A percentile compares a stretch with the other conserved stretches of the same genome.
phyloP scores from a whole-genome alignment of 2,797 vertebrate species.

The Gephyroberyx darwinii region DNA sequence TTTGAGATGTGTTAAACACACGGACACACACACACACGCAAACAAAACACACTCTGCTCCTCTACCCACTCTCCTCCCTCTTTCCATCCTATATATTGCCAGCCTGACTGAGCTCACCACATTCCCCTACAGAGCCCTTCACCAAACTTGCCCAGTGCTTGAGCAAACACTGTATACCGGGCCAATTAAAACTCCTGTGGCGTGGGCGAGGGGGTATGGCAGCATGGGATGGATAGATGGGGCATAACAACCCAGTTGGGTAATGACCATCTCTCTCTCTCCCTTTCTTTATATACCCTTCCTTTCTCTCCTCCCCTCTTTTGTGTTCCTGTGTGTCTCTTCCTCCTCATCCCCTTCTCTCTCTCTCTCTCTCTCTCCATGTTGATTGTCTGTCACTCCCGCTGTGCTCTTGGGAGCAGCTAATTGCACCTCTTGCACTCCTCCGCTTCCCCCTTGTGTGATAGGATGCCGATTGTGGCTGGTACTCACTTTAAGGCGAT shows the following conservation, averaged over 20 bases:
- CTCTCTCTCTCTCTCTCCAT: conserved; percentile 20
- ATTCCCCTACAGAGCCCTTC: conserved; percentile 74
- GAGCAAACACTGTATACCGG: conserved; percentile 75
- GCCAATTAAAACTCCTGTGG: conserved; percentile 80
- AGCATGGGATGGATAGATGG: conserved; percentile 78
- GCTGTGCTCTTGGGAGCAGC: conserved; percentile 73
- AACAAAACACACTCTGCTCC: conserved; percentile 26
- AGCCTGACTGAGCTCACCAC: conserved; percentile 68
- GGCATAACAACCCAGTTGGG: conserved; percentile 76
- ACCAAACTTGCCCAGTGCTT: conserved; percentile 74
- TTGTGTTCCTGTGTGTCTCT: conserved; percentile 17
- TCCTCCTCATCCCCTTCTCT: conserved; percentile 21
- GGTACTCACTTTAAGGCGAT: conserved; percentile 74
- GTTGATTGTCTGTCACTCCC: conserved; percentile 79
- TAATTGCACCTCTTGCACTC: conserved; percentile 84
- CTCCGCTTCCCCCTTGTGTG: conserved; percentile 65
- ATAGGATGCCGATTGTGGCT: conserved; percentile 80
- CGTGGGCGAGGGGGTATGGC: conserved; percentile 72
- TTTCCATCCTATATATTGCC: conserved; percentile 62
- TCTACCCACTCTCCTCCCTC: conserved; percentile 61
- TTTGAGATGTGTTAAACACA: conserved; percentile 40
- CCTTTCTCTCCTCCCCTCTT: conserved; percentile 33
- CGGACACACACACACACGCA: conserved; percentile 23
- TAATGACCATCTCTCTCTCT: conserved; percentile 69
- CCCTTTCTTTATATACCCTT: conserved; percentile 20